These are phyloP conservation scores for Erynnis tages DNA, from an alignment of 2,888 invertebrate genomes.

Conservation along the genomic window DNA sequence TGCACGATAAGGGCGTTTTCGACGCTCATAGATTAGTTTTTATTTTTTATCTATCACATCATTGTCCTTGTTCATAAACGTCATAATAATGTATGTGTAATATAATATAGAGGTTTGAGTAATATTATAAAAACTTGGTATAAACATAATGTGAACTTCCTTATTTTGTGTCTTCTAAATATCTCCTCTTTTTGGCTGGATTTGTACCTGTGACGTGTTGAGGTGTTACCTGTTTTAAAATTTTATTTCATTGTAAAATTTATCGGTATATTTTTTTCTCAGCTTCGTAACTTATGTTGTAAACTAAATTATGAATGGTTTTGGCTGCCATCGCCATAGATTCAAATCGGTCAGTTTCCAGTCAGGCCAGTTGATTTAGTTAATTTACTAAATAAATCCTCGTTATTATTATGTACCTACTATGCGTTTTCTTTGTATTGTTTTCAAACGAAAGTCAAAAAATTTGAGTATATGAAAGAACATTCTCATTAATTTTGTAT, in stretches of 20 bases:
- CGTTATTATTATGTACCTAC: constrained; percentile 7
- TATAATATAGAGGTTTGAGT: constrained; percentile 71
- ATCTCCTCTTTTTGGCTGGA: constrained; percentile 25
- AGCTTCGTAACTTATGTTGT: too few species aligned
- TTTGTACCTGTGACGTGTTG: constrained; percentile 16
- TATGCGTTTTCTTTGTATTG: constrained; percentile 1
- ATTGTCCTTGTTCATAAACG: constrained; percentile 67
- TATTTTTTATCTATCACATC: constrained; percentile 51
- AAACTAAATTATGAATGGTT: too few species aligned
- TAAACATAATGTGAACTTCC: constrained; percentile 38
- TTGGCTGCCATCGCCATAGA: not conserved
- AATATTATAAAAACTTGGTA: constrained; percentile 35
- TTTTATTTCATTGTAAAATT: too few species aligned
- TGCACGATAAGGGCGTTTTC: constrained; percentile 3
- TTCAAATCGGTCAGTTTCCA: constrained; percentile 12
- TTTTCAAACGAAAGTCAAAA: constrained; percentile 17
- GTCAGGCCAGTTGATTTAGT: constrained; percentile 32
- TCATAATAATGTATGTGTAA: constrained; percentile 74
- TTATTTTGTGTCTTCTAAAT: constrained; percentile 50
- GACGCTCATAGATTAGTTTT: constrained; percentile 49
- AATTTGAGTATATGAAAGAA: constrained; percentile 8
- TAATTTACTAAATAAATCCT: constrained; percentile 17
- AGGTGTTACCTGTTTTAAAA: not conserved
- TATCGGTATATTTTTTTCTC: too few species aligned
- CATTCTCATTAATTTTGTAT: constrained; percentile 11